Conservation (phyloP, 2,113 vertebrate genomes). For the Oreochromis tanganicae region DNA sequence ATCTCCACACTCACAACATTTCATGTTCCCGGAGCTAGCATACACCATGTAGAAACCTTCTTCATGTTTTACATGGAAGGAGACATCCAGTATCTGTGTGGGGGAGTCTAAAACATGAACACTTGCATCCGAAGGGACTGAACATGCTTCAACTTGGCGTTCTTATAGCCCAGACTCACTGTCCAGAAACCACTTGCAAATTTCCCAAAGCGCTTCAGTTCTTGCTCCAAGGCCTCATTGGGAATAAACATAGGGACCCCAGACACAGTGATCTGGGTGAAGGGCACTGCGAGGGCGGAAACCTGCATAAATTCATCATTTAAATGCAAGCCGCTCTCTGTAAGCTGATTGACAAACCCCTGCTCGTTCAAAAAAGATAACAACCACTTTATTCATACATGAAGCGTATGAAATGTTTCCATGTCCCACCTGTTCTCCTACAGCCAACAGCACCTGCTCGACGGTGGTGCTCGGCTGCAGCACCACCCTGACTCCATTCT, state of each 20-base stretch:
- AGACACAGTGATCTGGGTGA: accelerated
- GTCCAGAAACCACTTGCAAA: background rate
- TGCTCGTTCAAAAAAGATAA: background rate
- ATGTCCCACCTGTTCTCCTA: accelerated
- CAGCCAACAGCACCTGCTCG: background rate
- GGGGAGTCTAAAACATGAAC: background rate
- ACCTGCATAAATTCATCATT: too few relatives aligned
- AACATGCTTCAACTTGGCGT: background rate
- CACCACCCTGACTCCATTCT: too few relatives aligned
- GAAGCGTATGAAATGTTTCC: background rate
- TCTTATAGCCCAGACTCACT: background rate
- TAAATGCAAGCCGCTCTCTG: too few relatives aligned
- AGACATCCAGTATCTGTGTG: background rate
- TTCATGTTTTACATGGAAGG: background rate
- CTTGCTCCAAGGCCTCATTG: background rate
- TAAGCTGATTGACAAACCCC: background rate
- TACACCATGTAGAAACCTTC: accelerated
- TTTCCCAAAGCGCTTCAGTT: background rate
- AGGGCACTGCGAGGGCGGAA: background rate
- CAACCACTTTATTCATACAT: accelerated
- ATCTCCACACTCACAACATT: background rate
- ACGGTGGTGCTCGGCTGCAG: too few relatives aligned
- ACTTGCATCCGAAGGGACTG: background rate
- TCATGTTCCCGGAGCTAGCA: accelerated
- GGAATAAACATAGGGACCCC: accelerated